Base-by-base conservation (phyloP, 2,888 invertebrate genomes). In the Lochmaea crataegi region DNA sequence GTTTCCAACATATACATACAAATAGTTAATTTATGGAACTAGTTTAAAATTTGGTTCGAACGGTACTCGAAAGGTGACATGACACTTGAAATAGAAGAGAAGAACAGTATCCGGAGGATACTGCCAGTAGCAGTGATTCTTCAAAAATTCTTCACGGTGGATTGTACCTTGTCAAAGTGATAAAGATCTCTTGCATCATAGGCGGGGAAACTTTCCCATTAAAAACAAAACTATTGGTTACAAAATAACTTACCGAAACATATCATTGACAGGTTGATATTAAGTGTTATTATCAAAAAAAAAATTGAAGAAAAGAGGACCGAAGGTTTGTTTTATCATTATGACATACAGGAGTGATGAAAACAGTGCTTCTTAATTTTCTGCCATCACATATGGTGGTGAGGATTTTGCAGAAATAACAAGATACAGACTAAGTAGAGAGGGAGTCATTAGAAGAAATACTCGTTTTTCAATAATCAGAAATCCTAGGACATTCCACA, bases 121-220 rank as follows among this genome's bases (percentile, higher is more conserved):
- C 7, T 58, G 67, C 58, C 67, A 45, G 67, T 67, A 67, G 58
- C 65, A 65, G 57, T 65, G 70, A 65, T 65, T 64, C 64, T 64
- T 70, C 56, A 70, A 70, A 65, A 71, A 56, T 51, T 65, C 65
- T 64, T 65, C 60, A 71, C 71, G 57, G 65, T 71, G 65, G 26
- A 65, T 32, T 58, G 65, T 58, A 42, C 41, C 58, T 58, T 71
- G 65, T 71, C 71, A 71, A 60, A 58, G 38, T 58, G 71, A 71
- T 71, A 67, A 67, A 58, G 18, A 67, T 67, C 67, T 67, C 22
- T 67, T 41, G 22, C 58, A 58, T 57, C 12, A 58, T 67, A n/a
- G 45, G 41, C 51, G 51, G 51, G 14, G n/a, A 51, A 45, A 12
- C 42, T 45, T 45, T 45, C 3, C 12, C 42, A 32, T 45, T 11